A percentile compares a stretch with the other conserved stretches of the same genome.
phyloP scores from a whole-genome alignment of 30 jellyfish, hydroid and myxozoan genomes.

The Aurelia aurita region DNA sequence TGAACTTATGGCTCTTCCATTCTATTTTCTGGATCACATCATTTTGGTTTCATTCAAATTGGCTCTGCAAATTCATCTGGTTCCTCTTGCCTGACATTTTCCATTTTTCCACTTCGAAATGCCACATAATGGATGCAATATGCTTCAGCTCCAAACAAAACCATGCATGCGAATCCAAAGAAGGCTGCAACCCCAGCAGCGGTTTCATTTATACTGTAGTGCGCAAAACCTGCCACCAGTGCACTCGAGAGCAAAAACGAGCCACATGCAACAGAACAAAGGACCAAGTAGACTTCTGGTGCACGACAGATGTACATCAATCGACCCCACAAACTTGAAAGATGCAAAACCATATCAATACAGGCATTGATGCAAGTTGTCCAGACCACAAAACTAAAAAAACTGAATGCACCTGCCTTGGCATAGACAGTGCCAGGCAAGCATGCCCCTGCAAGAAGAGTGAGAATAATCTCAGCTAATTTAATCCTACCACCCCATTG shows the following conservation, averaged over 20 bases:
- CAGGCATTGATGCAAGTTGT: slow-evolving; percentile 58
- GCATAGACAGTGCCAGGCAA: slow-evolving; percentile 51
- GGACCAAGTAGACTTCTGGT: slow-evolving; percentile 71
- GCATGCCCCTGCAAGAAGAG: slow-evolving; percentile 69
- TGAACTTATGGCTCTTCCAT: too few species aligned
- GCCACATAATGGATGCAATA: slow-evolving; percentile 39
- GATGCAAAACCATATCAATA: slow-evolving; percentile 65
- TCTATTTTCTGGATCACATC: too few species aligned
- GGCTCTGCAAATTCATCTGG: slow-evolving; percentile 80
- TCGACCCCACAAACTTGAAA: slow-evolving; percentile 63
- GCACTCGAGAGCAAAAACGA: slow-evolving; percentile 74
- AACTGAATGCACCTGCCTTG: slow-evolving; percentile 47
- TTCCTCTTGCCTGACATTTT: slow-evolving; percentile 65
- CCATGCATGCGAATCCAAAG: slow-evolving; percentile 73
- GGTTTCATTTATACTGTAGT: slow-evolving; percentile 18
- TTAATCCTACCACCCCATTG: slow-evolving; percentile 76
- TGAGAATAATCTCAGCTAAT: slow-evolving; percentile 54
- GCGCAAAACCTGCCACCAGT: slow-evolving; percentile 60
- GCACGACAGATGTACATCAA: slow-evolving; percentile 53
- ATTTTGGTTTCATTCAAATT: slow-evolving; percentile 7
- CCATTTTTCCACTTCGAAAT: slow-evolving; percentile 61
- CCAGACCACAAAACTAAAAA: slow-evolving; percentile 74
- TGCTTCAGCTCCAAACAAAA: slow-evolving; percentile 67
- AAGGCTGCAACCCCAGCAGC: slow-evolving; percentile 71
- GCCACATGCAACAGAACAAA: slow-evolving; percentile 59